Evolutionary conservation across 2,888 invertebrate genomes (phyloP), one percentile per base, ranked within the genome.

Genomic region (Augiades crinisus): DNA sequence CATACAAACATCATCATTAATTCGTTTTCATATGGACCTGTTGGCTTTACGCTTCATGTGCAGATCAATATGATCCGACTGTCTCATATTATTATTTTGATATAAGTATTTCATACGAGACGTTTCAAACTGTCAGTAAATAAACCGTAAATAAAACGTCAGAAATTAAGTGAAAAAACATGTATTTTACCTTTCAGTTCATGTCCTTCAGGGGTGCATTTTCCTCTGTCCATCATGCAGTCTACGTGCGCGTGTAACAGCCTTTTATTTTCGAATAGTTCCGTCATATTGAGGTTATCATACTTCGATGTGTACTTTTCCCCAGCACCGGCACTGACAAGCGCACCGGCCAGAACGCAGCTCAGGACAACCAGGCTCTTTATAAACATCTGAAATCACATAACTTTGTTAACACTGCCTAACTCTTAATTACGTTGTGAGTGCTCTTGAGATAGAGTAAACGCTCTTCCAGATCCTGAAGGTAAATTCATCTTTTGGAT

Each of bases 281-380:
- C 92, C 91, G 56, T 95, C 93, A 95, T 60, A 69, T 95, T 90
- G 49, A 95, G 81, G 59, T 92, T 92, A 67, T 95, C 95, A 65
- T 93, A 95, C 63, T 92, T 93, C 54, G 90, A 91, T 3, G 93
- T 92, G 69, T 95, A 95, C 22, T 60, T 68, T 5, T 68, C 65
- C 1, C 31, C 46, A 10, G 57, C 59, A 0, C 60, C 43, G 1
- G 55, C 61, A 1, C 49, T 49, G 5, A 40, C 56, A 0, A 61
- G 45, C 2, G 55, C 61, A 1, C 49, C 51, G 5, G 43, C 56
- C 17, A 60, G 30, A 12, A 60, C 44, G 51, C 60, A 61, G 46
- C 56, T 54, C 19, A 62, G 6, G 31, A 64, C 46, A 2, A 61
- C 27, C n/a, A 58, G 36, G n/a, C 43, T 10, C 19, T 63, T 61